Evolutionary conservation across 2,797 vertebrate species (phyloP).

Genomic region (Propithecus deckenii): DNA sequence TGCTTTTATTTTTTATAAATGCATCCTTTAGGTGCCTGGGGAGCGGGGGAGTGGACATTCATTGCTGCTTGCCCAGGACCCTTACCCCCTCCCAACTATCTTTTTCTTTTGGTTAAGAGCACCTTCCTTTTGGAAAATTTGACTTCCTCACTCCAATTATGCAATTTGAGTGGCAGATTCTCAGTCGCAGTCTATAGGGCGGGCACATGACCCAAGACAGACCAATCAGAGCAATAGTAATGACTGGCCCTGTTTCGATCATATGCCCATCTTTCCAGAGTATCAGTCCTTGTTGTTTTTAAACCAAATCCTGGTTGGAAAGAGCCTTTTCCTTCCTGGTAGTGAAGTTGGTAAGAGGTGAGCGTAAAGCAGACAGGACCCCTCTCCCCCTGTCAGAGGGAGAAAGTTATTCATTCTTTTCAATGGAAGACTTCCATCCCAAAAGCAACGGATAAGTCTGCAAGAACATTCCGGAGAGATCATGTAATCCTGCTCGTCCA

Average conservation of each 20-base stretch:
- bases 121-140: not conserved
- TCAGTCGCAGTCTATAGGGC: not conserved
- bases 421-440: not conserved
- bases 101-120: not conserved
- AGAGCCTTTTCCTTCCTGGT: not conserved
- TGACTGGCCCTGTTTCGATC: not conserved
- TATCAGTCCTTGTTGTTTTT: not conserved
- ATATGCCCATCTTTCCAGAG: not conserved
- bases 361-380: not conserved
- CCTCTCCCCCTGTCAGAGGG: not conserved
- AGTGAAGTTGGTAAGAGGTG: not conserved
- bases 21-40: not conserved
- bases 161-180: not conserved
- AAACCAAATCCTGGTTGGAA: not conserved
- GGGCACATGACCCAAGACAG: not conserved
- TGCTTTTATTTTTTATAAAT: not conserved
- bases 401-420: not conserved
- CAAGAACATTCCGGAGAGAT: constrained; percentile 10
- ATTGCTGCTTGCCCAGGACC: not conserved
- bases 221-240: not conserved
- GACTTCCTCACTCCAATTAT: not conserved
- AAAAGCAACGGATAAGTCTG: not conserved
- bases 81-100: not conserved
- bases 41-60: not conserved
- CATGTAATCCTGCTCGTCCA: not conserved